These are phyloP conservation scores for Hirundo rustica DNA, from an alignment of 2,797 vertebrate genomes.

Conservation along the genomic window DNA sequence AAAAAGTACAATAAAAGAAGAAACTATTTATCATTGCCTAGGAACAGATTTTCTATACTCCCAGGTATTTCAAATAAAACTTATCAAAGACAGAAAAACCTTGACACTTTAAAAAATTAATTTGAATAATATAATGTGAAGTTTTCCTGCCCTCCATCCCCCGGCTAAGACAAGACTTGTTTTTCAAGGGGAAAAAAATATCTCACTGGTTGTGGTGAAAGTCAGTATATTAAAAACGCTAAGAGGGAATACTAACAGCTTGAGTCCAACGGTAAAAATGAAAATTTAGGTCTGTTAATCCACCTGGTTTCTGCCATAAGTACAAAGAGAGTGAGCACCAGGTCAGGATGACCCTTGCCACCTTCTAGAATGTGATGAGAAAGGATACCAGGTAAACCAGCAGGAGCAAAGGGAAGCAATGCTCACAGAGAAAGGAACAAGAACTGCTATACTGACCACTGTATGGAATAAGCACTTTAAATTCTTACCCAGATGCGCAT, in stretches of 20 bases:
- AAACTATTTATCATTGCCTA: conserved; percentile 31
- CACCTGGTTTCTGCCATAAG: background rate
- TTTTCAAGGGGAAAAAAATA: background rate
- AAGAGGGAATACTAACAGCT: background rate
- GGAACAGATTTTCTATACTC: background rate
- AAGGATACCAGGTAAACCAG: background rate
- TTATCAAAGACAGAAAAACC: conserved; percentile 41
- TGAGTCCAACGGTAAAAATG: background rate
- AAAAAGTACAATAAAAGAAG: conserved; percentile 8
- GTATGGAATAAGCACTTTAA: background rate
- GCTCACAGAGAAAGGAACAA: background rate
- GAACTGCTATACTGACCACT: background rate
- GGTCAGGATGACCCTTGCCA: background rate
- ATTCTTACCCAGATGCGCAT: background rate
- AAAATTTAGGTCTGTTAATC: background rate
- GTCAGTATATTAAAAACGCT: background rate
- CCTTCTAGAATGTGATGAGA: background rate
- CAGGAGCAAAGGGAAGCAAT: background rate
- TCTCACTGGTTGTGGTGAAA: background rate
- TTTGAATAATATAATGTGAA: background rate
- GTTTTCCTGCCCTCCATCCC: background rate
- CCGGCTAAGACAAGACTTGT: background rate
- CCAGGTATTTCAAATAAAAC: conserved; percentile 27
- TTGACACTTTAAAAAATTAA: conserved; percentile 25
- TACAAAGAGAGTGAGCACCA: background rate